phyloP scores from a whole-genome alignment of 2,113 vertebrate genomes.

The Antigone vipio region DNA sequence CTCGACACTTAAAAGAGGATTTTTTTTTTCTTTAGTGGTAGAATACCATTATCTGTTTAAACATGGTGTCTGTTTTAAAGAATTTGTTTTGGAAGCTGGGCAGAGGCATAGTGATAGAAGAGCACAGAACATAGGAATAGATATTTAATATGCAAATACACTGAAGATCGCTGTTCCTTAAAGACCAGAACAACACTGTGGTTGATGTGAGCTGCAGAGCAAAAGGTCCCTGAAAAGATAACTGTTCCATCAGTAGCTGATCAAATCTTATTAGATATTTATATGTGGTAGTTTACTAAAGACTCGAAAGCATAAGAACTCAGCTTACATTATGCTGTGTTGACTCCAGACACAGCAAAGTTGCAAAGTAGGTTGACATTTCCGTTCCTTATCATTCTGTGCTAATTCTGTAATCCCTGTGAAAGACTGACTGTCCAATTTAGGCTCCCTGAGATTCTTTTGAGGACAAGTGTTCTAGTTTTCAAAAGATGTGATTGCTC shows the following conservation, averaged over 20 bases:
- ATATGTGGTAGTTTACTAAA: not conserved
- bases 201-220: not conserved
- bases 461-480: not conserved
- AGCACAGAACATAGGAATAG: not conserved
- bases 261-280: not conserved
- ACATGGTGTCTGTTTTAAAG: not conserved
- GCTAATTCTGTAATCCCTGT: not conserved
- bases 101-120: not conserved
- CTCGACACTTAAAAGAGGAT: not conserved
- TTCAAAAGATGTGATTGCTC: not conserved
- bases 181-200: not conserved
- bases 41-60: not conserved
- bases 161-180: not conserved
- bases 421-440: not conserved
- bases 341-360: not conserved
- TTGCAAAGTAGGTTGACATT: not conserved
- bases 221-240: not conserved
- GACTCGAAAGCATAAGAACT: not conserved
- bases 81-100: not conserved
- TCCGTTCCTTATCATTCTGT: not conserved
- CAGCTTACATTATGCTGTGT: not conserved
- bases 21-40: not conserved
- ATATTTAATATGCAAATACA: not conserved
- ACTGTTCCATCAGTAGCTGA: not conserved
- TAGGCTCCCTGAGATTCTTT: not conserved